Base-by-base conservation (phyloP, 2,888 invertebrate genomes). In the Hirtodrosophila alboralis region DNA sequence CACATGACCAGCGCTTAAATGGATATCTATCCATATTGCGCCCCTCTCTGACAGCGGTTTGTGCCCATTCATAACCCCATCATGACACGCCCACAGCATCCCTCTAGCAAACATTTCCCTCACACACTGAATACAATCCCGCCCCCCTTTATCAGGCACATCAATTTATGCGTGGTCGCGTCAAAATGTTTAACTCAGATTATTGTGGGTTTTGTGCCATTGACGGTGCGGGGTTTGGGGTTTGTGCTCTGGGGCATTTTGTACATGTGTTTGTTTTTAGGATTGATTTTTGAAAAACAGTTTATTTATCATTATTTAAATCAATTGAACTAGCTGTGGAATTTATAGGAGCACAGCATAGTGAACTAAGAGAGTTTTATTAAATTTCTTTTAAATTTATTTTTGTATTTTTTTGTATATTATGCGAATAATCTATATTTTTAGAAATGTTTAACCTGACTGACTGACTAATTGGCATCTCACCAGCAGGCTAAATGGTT, bases 241-340 rank as follows among this genome's bases (percentile, higher is more conserved):
- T 12, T 13, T 13, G 16, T 4, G 28, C 27, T 21, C 23, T 14
- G 44, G 14, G 16, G 30, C 23, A 31, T 27, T 26, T 23, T 30
- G 28, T 27, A 33, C 12, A 45, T n/a, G 40, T 41, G 16, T 14
- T 40, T 33, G 14, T 12, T n/a, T n/a, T n/a, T n/a, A n/a, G n/a
- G 10, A 23, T 14, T 6, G 28, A 12, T 28, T 61, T 51, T 51
- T 4, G 7, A 6, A 27, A 27, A 13, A 30, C 43, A 31, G 16
- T 56, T 45, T 45, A 31, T 3, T 18, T 18, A 21, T 33, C 64
- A 68, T 53, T 27, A 64, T 56, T 52, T 45, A 54, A 68, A 68
- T 65, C 65, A 68, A 80, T 80, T 76, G 41, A 70, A 76, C 80
- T 66, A 63, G 47, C 37, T 23, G 31, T n/a, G 10, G 16, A 31